Evolutionary conservation across 1,140 invertebrate species (phyloP).

Genomic region (Akabosia matsudoensis): DNA sequence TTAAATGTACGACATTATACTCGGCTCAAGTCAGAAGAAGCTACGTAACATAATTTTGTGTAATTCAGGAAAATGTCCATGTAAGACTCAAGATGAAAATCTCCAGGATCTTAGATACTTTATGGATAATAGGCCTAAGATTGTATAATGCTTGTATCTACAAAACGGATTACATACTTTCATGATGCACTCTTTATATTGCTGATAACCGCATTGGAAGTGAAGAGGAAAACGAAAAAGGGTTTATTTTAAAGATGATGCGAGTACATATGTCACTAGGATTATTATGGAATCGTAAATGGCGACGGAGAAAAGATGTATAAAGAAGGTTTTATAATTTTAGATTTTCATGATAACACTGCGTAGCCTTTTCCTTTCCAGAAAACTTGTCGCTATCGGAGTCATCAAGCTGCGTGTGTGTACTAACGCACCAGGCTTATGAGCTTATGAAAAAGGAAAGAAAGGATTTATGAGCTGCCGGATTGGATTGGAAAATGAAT

Average conservation of each 20-base stretch:
- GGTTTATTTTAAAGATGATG: not conserved
- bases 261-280: not conserved
- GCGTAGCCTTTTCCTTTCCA: not conserved
- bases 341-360: not conserved
- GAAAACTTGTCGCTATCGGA: not conserved
- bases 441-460: not conserved
- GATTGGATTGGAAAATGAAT: not conserved
- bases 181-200: not conserved
- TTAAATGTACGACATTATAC: not conserved
- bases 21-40: not conserved
- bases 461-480: constrained; percentile 18
- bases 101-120: not conserved
- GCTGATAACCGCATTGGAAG: not conserved
- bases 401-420: no score
- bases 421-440: no score
- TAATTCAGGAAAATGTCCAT: not conserved
- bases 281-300: not conserved
- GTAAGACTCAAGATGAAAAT: not conserved
- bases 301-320: not conserved
- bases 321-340: not conserved
- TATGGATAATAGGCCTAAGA: not conserved
- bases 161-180: not conserved
- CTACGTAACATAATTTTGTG: not conserved
- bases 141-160: not conserved
- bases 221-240: no score